phyloP scores from a whole-genome alignment of 2,888 invertebrate species.

The Carcina quercana region DNA sequence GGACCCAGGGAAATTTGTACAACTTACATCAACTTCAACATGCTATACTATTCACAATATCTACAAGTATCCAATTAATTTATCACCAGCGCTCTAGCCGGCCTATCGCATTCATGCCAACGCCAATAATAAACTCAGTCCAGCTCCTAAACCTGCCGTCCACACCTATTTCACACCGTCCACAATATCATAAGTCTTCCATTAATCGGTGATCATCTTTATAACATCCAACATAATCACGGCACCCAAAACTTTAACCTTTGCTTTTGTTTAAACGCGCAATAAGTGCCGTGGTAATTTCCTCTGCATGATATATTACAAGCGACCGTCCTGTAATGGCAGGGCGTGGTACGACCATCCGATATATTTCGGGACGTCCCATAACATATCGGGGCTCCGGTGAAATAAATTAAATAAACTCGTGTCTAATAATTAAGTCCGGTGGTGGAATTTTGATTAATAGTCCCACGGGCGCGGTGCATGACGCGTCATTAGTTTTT shows the following conservation, averaged over 20 bases:
- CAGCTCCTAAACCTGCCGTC: too few species aligned
- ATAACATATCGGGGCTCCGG: constrained; percentile 30
- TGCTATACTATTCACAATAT: too few species aligned
- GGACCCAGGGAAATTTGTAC: too few species aligned
- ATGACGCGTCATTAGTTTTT: constrained; percentile 20
- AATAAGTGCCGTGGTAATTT: constrained; percentile 41
- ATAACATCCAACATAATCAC: constrained; percentile 5
- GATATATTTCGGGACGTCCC: constrained; percentile 39
- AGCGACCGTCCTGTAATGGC: constrained; percentile 36
- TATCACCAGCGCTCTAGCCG: too few species aligned
- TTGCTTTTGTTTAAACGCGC: constrained; percentile 38
- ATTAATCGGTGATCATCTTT: constrained; percentile 8
- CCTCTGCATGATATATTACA: constrained; percentile 20
- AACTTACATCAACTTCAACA: too few species aligned
- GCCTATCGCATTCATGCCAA: too few species aligned
- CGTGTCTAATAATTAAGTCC: constrained; percentile 47
- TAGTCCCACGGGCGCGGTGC: constrained; percentile 21
- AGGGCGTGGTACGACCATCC: constrained; percentile 34
- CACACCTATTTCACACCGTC: too few species aligned
- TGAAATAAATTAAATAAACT: constrained; percentile 50
- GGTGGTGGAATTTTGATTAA: constrained; percentile 40
- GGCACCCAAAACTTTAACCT: constrained; percentile 23
- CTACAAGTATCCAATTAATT: too few species aligned
- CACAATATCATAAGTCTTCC: too few species aligned
- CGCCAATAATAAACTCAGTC: too few species aligned